These are phyloP conservation scores for Takifugu bimaculatus DNA, from an alignment of 2,113 vertebrate genomes.

Conservation along the genomic window DNA sequence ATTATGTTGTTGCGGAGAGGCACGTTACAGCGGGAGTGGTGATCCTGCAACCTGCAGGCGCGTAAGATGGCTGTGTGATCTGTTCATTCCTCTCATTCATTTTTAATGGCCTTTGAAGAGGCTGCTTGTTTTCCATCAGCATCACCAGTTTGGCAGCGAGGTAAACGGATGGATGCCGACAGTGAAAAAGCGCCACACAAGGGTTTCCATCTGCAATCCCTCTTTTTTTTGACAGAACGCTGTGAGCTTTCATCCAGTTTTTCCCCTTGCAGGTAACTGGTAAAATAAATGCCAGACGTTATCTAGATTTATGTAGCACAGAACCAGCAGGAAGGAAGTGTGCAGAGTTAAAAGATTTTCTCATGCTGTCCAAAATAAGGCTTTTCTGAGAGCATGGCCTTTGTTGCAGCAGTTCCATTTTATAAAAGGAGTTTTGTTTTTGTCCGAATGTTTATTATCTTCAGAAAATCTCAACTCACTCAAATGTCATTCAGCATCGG, in stretches of 20 bases:
- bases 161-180: constrained; percentile 61
- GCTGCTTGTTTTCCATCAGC: constrained; percentile 52
- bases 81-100: constrained; percentile 45
- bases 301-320: constrained; percentile 34
- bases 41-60: constrained; percentile 36
- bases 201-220: constrained; percentile 26
- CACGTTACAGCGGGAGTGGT: constrained; percentile 26
- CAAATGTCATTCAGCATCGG: constrained; percentile 1
- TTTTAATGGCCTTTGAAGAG: constrained; percentile 61
- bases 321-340: constrained; percentile 24
- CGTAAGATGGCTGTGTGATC: constrained; percentile 34
- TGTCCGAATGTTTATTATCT: constrained; percentile 22
- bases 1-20: constrained; percentile 28
- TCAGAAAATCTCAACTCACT: constrained; percentile 11
- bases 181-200: constrained; percentile 47
- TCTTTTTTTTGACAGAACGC: constrained; percentile 39
- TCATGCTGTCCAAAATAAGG: constrained; percentile 27
- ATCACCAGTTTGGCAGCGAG: constrained; percentile 41
- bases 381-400: constrained; percentile 1
- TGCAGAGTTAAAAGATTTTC: constrained; percentile 22
- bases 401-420: constrained; percentile 21
- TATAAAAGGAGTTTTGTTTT: constrained; percentile 19
- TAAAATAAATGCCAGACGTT: constrained; percentile 43
- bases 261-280: constrained; percentile 12
- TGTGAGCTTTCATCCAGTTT: constrained; percentile 21